phyloP scores from a whole-genome alignment of 1,140 invertebrate species.

The Drosophila pandora region DNA sequence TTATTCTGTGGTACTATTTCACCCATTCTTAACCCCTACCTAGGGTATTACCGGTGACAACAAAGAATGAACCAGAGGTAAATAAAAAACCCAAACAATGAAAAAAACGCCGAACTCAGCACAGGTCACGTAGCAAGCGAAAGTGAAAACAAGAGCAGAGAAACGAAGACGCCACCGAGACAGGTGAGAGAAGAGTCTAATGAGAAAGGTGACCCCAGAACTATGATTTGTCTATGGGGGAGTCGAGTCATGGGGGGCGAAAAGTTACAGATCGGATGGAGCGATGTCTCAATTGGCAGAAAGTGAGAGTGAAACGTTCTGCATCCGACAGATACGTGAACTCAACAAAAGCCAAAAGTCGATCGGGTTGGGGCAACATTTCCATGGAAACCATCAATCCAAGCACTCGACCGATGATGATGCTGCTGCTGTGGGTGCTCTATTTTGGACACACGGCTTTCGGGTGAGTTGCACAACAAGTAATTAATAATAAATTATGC shows the following conservation, averaged over 20 bases:
- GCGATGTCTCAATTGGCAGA: conserved; percentile 58
- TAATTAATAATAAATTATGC: not conserved
- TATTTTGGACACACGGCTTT: conserved; percentile 19
- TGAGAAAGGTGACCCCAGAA: conserved; percentile 68
- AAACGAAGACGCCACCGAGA: conserved; percentile 27
- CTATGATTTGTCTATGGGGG: conserved; percentile 32
- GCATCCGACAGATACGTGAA: conserved; percentile 70
- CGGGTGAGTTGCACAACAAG: conserved; percentile 40
- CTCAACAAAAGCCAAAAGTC: conserved; percentile 71
- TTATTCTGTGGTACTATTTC: not conserved
- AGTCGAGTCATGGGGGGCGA: not conserved
- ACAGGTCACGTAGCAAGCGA: conserved; percentile 64
- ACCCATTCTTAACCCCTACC: not conserved
- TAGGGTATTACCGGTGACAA: conserved; percentile 19
- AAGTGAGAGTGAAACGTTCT: conserved; percentile 50
- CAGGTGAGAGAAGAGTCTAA: conserved; percentile 40
- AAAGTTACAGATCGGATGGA: conserved; percentile 33
- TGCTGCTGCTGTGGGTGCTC: conserved; percentile 42
- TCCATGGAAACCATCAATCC: conserved; percentile 67
- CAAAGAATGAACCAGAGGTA: conserved; percentile 17
- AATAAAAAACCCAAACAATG: conserved; percentile 14
- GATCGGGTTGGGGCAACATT: conserved; percentile 58
- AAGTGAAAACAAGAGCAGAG: conserved; percentile 57
- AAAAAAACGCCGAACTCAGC: conserved; percentile 41
- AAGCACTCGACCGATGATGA: conserved; percentile 42